A percentile compares a stretch with the other conserved stretches of the same genome.
These are phyloP conservation scores for Astyanax mexicanus DNA, from an alignment of 2,797 vertebrate genomes.

Conservation along the genomic window DNA sequence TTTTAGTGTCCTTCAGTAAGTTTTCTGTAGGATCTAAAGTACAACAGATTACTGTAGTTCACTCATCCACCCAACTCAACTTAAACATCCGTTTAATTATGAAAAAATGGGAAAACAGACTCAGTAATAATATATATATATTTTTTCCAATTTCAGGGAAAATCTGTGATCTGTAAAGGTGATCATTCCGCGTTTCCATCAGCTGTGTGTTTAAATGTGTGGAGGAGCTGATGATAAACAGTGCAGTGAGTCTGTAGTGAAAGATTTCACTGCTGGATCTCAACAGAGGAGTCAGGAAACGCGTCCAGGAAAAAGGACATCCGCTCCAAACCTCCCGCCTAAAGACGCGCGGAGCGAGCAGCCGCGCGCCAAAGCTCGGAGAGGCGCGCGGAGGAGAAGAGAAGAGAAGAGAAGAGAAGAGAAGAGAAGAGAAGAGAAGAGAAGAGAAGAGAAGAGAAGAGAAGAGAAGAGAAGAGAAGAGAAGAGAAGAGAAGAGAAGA, in stretches of 20 bases:
- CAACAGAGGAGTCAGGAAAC: conserved; percentile 91
- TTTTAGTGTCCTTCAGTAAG: conserved; percentile 95
- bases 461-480: neutral
- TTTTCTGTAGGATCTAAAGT: conserved; percentile 91
- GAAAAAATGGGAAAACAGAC: too few relatives aligned
- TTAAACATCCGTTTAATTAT: too few relatives aligned
- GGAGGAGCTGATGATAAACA: too few relatives aligned
- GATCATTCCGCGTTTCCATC: too few relatives aligned
- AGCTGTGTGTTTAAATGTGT: neutral
- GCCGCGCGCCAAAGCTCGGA: neutral
- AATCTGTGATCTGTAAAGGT: too few relatives aligned
- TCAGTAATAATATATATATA: too few relatives aligned
- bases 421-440: neutral
- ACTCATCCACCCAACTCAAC: too few relatives aligned
- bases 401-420: neutral
- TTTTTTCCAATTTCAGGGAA: too few relatives aligned
- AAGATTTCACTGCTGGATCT: conserved; percentile 54
- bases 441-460: too few relatives aligned
- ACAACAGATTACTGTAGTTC: neutral
- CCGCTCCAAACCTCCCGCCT: conserved; percentile 98
- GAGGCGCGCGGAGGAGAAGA: neutral
- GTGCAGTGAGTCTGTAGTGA: neutral
- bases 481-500: neutral
- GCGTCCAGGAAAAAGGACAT: conserved; percentile 99
- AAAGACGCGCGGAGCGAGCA: conserved; percentile 89